phyloP scores from a whole-genome alignment of 2,888 invertebrate species.

The Idaea straminata region DNA sequence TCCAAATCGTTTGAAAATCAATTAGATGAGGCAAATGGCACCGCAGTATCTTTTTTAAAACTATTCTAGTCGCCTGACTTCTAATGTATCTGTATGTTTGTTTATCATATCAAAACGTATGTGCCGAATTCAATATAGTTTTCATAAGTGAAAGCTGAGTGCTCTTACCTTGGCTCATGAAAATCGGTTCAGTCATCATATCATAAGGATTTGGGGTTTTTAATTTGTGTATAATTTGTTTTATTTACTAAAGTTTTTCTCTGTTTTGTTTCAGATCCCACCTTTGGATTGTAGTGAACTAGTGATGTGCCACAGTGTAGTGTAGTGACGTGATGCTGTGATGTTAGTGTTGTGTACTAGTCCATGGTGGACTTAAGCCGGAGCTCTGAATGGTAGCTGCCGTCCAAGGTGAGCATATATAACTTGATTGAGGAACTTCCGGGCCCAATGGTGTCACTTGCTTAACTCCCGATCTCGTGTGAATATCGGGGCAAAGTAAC shows the following conservation, averaged over 20 bases:
- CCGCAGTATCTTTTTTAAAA: too few relatives aligned
- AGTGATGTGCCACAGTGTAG: conserved; percentile 39
- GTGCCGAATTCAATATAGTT: too few relatives aligned
- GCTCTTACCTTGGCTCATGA: neutral
- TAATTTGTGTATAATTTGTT: neutral
- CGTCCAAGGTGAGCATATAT: conserved; percentile 51
- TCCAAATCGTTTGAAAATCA: too few relatives aligned
- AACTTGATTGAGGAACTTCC: neutral
- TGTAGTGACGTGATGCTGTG: conserved; percentile 46
- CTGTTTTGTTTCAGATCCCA: conserved; percentile 17
- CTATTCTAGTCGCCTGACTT: too few relatives aligned
- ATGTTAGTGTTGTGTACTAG: conserved; percentile 29
- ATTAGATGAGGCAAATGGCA: too few relatives aligned
- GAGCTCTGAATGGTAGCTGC: conserved; percentile 65
- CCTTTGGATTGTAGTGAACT: conserved; percentile 39
- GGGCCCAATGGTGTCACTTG: too few relatives aligned
- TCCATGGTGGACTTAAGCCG: conserved; percentile 31
- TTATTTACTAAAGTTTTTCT: conserved; percentile 40
- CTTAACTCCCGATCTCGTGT: too few relatives aligned
- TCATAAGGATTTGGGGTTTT: neutral
- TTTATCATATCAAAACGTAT: too few relatives aligned
- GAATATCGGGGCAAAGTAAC: too few relatives aligned
- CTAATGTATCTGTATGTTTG: too few relatives aligned
- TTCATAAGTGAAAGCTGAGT: too few relatives aligned
- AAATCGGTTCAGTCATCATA: neutral